Conservation (phyloP, 2,797 vertebrate species). For the Chiroxiphia lanceolata region DNA sequence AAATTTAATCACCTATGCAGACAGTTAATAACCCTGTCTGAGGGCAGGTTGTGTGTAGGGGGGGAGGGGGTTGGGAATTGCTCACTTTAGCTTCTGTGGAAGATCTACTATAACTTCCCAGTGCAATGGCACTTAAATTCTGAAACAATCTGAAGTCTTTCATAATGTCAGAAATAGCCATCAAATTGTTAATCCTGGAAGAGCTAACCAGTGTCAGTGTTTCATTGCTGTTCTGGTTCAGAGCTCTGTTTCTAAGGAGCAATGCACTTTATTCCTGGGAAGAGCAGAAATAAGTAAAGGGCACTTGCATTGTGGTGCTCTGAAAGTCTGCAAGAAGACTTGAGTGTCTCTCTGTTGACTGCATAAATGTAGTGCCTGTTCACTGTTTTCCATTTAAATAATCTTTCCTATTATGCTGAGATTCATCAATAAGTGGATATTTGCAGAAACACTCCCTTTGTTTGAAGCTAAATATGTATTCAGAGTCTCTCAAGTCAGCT, state of each 20-base stretch:
- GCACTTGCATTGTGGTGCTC: not conserved
- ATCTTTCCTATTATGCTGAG: not conserved
- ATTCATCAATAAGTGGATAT: not conserved
- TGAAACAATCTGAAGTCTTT: not conserved
- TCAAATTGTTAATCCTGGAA: not conserved
- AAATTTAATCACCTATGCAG: constrained; percentile 28
- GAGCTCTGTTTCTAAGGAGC: not conserved
- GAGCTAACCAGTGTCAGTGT: not conserved
- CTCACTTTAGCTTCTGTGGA: not conserved
- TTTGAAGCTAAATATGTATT: not conserved
- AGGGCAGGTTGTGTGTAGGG: not conserved
- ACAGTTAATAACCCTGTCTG: constrained; percentile 31
- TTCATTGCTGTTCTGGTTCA: not conserved
- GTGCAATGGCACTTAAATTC: not conserved
- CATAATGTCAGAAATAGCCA: not conserved
- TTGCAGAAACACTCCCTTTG: constrained; percentile 4
- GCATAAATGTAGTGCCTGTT: not conserved
- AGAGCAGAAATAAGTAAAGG: not conserved
- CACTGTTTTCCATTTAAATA: not conserved
- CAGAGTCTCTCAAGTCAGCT: not conserved
- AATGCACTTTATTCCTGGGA: not conserved
- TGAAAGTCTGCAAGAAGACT: not conserved
- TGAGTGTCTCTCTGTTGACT: not conserved
- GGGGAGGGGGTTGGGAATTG: not conserved
- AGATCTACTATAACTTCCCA: not conserved